Conservation (phyloP, 2,113 vertebrate species). For the Recurvirostra avosetta region DNA sequence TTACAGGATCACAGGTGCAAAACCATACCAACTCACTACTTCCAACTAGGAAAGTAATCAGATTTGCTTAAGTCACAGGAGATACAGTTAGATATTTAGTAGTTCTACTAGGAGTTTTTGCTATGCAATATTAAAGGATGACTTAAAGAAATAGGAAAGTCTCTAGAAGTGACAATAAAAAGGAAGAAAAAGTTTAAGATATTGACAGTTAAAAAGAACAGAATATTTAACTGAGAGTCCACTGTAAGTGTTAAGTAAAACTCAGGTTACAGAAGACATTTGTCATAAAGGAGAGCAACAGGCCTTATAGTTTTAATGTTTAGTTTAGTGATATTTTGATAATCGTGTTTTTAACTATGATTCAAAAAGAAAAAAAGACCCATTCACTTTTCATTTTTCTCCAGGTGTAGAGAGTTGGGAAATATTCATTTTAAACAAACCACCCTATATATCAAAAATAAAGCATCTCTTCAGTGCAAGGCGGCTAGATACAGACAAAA, state of each 20-base stretch:
- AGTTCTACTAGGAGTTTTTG: neutral
- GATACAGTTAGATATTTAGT: neutral
- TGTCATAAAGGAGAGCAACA: neutral
- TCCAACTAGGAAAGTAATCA: neutral
- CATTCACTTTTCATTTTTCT: neutral
- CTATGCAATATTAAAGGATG: neutral
- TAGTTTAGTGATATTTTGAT: neutral
- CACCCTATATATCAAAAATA: neutral
- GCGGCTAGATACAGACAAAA: neutral
- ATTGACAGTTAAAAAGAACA: neutral
- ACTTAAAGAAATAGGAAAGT: neutral
- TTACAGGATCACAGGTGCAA: neutral
- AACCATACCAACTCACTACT: neutral
- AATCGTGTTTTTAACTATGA: neutral
- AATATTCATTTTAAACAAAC: neutral
- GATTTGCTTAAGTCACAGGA: neutral
- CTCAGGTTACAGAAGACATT: neutral
- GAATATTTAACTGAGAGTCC: neutral
- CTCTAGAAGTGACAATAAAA: neutral
- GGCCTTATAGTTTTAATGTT: neutral
- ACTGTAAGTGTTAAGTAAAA: neutral
- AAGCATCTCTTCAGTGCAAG: neutral
- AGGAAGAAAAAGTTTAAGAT: neutral
- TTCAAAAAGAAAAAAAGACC: neutral
- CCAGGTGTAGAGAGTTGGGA: neutral